Evolutionary conservation across 2,113 vertebrate species (phyloP).

Genomic region (Apus apus): DNA sequence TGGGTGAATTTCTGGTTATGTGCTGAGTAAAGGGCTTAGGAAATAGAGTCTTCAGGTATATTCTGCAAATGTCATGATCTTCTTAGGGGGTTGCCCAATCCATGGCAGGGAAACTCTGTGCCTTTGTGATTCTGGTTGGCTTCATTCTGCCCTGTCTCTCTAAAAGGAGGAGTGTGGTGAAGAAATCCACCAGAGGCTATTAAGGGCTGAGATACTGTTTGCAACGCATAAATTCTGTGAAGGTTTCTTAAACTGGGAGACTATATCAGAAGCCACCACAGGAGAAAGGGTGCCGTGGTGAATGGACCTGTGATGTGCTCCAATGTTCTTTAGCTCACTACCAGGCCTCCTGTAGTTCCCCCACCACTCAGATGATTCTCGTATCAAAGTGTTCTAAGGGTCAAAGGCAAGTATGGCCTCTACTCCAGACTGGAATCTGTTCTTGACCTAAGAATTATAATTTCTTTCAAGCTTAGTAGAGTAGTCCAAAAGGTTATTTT

Average conservation of each 20-base stretch:
- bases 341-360: background rate
- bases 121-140: background rate
- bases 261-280: background rate
- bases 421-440: background rate
- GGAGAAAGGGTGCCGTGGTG: background rate
- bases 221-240: background rate
- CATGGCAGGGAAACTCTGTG: background rate
- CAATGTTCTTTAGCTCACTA: background rate
- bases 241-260: background rate
- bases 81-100: accelerated
- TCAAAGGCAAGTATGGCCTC: background rate
- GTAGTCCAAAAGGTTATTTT: background rate
- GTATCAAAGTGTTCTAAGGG: background rate
- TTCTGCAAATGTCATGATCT: background rate
- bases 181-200: background rate
- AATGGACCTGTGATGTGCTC: background rate
- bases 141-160: background rate
- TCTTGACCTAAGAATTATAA: background rate
- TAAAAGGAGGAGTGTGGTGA: too few species aligned
- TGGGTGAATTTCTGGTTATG: background rate
- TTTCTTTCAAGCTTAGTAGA: background rate
- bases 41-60: background rate
- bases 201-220: background rate
- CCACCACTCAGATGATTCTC: background rate
- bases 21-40: background rate